Conservation (phyloP, 2,888 invertebrate genomes). For the Electrophaes corylata region DNA sequence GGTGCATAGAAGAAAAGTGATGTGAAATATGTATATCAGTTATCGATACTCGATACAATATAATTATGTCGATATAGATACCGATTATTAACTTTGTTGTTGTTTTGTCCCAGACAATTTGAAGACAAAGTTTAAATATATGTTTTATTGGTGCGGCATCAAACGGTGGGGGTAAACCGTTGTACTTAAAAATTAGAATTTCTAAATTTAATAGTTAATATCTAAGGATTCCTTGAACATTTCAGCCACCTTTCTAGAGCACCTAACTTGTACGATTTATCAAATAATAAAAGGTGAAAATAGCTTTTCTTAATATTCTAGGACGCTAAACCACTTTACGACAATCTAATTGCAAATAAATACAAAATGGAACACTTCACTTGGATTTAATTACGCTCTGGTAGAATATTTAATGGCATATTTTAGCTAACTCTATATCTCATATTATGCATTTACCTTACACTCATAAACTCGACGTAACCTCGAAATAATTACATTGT, state of each 20-base stretch:
- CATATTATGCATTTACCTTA: too few relatives aligned
- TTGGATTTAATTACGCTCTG: constrained; percentile 20
- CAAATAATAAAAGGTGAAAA: constrained; percentile 28
- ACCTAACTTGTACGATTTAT: constrained; percentile 37
- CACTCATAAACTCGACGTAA: too few relatives aligned
- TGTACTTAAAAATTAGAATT: constrained; percentile 10
- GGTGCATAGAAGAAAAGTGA: constrained; percentile 37
- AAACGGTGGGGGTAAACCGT: constrained; percentile 26
- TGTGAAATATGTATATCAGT: constrained; percentile 25
- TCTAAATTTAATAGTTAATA: constrained; percentile 9
- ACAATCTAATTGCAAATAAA: constrained; percentile 45
- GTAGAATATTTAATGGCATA: constrained; percentile 13
- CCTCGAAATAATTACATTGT: too few relatives aligned
- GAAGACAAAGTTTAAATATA: background rate
- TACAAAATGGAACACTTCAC: constrained; percentile 47
- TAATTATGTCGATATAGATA: too few relatives aligned
- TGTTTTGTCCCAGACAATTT: background rate
- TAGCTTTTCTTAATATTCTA: constrained; percentile 7
- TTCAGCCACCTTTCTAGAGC: constrained; percentile 39
- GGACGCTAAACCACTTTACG: constrained; percentile 25
- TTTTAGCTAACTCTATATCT: constrained; percentile 14
- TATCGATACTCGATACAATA: constrained; percentile 29
- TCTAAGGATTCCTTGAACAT: constrained; percentile 31
- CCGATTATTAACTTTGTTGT: constrained; percentile 6
- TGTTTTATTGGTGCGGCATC: background rate